Evolutionary conservation across 53 echinoderm and acorn worm species (phyloP), one percentile per base, ranked within the genome.

Genomic region (Hippasteria phrygiana): DNA sequence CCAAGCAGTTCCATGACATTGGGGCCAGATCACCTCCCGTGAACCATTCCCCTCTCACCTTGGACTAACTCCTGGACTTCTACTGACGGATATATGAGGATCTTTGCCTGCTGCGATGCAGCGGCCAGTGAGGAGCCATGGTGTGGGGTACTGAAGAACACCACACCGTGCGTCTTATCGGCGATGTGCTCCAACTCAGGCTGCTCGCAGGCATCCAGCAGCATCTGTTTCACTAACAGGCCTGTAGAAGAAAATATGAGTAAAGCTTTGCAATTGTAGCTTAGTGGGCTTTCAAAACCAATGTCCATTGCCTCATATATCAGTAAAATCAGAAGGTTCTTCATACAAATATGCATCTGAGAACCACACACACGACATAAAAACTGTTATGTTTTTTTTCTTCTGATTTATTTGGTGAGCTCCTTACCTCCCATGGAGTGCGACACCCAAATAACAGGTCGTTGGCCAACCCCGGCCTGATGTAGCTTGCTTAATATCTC

Each of bases 81-180:
- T 32, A 95, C 94, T 29, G 97, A 95, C 38, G 97, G 97, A 55
- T 95, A 91, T 0, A 97, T 62, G 0, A 97, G 90, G 55, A 90
- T 92, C 73, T 94, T 94, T 39, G 97, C 95, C 80, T 95, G 97
- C 41, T 97, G 92, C 0, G 97, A 97, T 80, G 92, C 94, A 0
- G 97, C 97, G 10, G 97, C 97, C 35, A 97, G 87, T 20, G 97
- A 80, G 40, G 95, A 74, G 20, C 97, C 97, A 63, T 97, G 95
- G 69, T 97, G 97, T 6, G 97, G 97, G 5, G 97, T 97, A 43
- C 97, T 97, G 93, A 94, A 97, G 83, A 97, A 97, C 43, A 97
- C 87, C 31, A 97, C 91, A 12, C 93, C 97, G 17, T 88, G 88
- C 1, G 93, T 97, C 71, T 97, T 47, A 16, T 91, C 91, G 14